Conservation (phyloP, 2,888 invertebrate species). For the Acanthacorydalis orientalis region DNA sequence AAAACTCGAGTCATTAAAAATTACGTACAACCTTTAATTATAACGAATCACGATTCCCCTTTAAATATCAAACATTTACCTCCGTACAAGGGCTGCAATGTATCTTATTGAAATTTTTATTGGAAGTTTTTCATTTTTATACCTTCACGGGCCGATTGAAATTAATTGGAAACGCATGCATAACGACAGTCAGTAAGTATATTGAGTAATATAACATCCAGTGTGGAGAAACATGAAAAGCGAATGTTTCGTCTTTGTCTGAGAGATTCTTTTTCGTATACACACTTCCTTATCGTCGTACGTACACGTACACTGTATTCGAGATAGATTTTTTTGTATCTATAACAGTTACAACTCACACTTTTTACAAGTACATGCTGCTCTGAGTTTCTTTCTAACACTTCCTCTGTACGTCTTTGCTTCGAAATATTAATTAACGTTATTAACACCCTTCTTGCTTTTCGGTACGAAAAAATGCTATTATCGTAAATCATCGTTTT, state of each 20-base stretch:
- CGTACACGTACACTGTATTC: no score
- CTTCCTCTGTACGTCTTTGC: neutral
- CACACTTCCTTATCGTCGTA: no score
- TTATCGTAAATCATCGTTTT: constrained; percentile 43
- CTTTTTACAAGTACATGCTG: no score
- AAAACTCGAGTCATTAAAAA: neutral
- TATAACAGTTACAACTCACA: no score
- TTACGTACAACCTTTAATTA: neutral
- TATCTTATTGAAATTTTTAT: neutral
- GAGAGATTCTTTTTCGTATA: no score
- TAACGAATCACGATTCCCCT: neutral
- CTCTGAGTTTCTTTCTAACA: no score
- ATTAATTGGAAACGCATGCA: constrained; percentile 2
- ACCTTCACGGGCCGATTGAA: neutral
- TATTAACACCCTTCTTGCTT: constrained; percentile 37
- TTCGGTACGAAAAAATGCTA: constrained; percentile 28
- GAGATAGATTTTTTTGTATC: no score
- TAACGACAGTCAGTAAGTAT: neutral
- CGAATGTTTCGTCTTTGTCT: no score
- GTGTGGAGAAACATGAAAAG: no score
- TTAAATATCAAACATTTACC: neutral
- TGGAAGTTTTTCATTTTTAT: neutral
- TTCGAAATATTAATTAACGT: constrained; percentile 43
- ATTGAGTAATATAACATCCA: neutral
- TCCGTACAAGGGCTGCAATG: neutral